Base-by-base conservation (phyloP, 2,888 invertebrate species). In the Cephonodes hylas region DNA sequence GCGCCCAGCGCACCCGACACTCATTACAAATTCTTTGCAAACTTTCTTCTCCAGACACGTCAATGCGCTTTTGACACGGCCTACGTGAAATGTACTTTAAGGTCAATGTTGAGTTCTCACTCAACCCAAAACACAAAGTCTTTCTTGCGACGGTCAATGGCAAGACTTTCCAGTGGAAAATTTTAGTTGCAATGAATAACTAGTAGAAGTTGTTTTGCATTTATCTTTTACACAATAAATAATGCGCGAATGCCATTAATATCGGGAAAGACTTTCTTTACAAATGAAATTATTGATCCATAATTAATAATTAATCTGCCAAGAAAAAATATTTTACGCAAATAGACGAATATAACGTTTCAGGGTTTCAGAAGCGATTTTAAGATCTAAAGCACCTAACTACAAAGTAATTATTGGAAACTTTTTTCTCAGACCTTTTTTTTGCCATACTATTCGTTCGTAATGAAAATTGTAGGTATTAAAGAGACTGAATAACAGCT, bases 21-120 rank as follows among this genome's bases (percentile, higher is more conserved):
- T 89, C 81, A 87, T 89, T 89, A 85, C 86, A 88, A 85, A 90
- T 90, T 89, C 91, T 89, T 86, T 77, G 73, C 77, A 84, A 90
- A 90, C 88, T 83, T 83, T 77, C 69, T 70, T 75, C 71, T 73
- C 76, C 79, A 82, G 85, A 84, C 80, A 81, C 78, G 66, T 75
- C 77, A 75, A 76, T 77, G 70, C 73, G 48, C 53, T 27, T 38
- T 25, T 27, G 31, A 53, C 53, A 53, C 53, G 53, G 53, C 53
- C 53, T 53, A 53, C 31, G 27, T 18, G 57, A 53, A 70, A 75
- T 68, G 71, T 66, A 66, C 66, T 63, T 45, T 63, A 67, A 68
- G 67, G 68, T 68, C 61, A 53, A 53, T 53, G 53, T 31, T 53
- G 8, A 10, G 31, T 31, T 27, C 8, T 3, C 31, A 27, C 31